Base-by-base conservation (phyloP, 2,113 vertebrate species). In the Cynoglossus semilaevis region DNA sequence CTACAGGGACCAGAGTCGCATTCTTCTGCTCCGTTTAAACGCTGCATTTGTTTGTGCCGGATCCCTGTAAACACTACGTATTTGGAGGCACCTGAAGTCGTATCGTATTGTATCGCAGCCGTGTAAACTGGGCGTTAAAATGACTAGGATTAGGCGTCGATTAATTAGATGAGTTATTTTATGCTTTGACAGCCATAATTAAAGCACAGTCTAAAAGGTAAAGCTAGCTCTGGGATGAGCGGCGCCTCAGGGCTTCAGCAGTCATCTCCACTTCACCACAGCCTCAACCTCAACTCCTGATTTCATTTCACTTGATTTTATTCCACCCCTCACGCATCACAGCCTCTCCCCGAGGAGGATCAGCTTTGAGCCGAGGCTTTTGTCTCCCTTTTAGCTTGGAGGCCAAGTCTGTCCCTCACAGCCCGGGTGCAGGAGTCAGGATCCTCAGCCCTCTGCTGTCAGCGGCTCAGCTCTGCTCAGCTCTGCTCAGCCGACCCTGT, bases 381-480 rank as follows among this genome's bases (percentile, higher is more conserved):
- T 16, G 70, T 82, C 80, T 86, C 68, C 63, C 76, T 85, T 77
- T 77, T 74, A 43, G 80, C 86, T 81, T 69, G 79, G 88, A 90
- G 88, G 87, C 88, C 87, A 85, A 85, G 80, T 77, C 83, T 86
- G 66, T 88, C 84, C 83, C 87, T 89, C 88, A 87, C 60, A 65
- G n/a, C n/a, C n/a, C n/a, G 77, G 81, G 83, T 76, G 71, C 81
- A 74, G 64, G 70, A 88, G 88, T n/a, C n/a, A n/a, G n/a, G n/a
- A n/a, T n/a, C n/a, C n/a, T n/a, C n/a, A n/a, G n/a, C n/a, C n/a
- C n/a, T n/a, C n/a, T n/a, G n/a, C 80, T 83, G 85, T 58, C 67
- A 65, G 76, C 83, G 80, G 70, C 79, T 62, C 76, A 22, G 76
- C 64, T 79, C n/a, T n/a, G n/a, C n/a, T n/a, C n/a, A n/a, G n/a